These are phyloP conservation scores for Agrotis segetum DNA, from an alignment of 2,888 invertebrate genomes.

Conservation along the genomic window DNA sequence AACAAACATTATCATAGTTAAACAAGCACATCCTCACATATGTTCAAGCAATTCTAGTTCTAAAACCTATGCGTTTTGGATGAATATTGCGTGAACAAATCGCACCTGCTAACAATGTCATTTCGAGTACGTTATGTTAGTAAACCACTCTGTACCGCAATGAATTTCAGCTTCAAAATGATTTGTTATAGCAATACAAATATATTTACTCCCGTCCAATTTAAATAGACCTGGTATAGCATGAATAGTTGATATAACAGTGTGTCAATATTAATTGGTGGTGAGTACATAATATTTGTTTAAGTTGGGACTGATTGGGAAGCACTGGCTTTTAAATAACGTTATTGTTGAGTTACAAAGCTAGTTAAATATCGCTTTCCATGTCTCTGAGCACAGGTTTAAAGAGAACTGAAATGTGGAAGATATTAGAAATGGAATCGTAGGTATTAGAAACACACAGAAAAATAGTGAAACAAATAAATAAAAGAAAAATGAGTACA, in stretches of 20 bases:
- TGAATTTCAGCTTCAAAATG: conserved; percentile 66
- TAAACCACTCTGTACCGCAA: conserved; percentile 62
- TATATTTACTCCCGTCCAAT: conserved; percentile 56
- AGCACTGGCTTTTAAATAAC: conserved; percentile 51
- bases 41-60: conserved; percentile 26
- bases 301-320: conserved; percentile 52
- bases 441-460: too few species aligned
- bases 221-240: conserved; percentile 48
- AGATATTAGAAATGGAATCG: neutral
- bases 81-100: conserved; percentile 35
- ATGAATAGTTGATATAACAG: conserved; percentile 29
- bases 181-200: conserved; percentile 65
- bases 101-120: conserved; percentile 59
- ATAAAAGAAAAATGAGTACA: too few species aligned
- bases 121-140: conserved; percentile 61
- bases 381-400: conserved; percentile 18
- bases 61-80: conserved; percentile 5
- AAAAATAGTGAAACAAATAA: too few species aligned
- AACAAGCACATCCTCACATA: conserved; percentile 25
- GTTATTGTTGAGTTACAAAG: conserved; percentile 52
- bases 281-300: conserved; percentile 57
- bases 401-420: neutral
- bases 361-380: conserved; percentile 61
- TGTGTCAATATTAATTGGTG: conserved; percentile 57
- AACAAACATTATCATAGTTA: conserved; percentile 36